Evolutionary conservation across 2,113 vertebrate genomes (phyloP).

Genomic region (Suncus etruscus): DNA sequence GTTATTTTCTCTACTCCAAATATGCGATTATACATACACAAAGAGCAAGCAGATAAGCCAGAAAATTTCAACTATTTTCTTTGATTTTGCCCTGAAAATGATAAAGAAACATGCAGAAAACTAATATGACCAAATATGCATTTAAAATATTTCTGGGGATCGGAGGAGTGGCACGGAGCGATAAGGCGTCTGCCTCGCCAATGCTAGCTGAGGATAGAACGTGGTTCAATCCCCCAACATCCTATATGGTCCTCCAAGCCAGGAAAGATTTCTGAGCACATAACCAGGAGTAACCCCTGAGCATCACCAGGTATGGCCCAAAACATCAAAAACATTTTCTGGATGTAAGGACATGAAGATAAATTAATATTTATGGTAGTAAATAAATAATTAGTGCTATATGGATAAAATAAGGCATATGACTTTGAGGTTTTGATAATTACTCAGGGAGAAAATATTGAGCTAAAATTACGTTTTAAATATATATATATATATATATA

Average conservation of each 20-base stretch:
- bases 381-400: conserved; percentile 42
- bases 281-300: too few relatives aligned
- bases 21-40: background rate
- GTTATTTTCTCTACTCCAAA: background rate
- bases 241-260: too few relatives aligned
- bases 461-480: background rate
- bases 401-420: background rate
- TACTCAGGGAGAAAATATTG: conserved; percentile 24
- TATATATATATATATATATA: conserved; percentile 3
- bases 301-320: too few relatives aligned
- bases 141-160: background rate
- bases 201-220: too few relatives aligned
- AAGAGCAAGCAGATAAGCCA: background rate
- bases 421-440: conserved; percentile 14
- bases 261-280: too few relatives aligned
- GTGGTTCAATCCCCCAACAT: too few relatives aligned
- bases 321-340: background rate
- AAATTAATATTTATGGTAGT: conserved; percentile 56
- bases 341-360: conserved; percentile 8
- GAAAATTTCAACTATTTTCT: background rate
- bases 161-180: too few relatives aligned
- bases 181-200: too few relatives aligned
- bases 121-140: background rate
- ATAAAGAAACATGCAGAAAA: conserved; percentile 1
- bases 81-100: background rate